These are phyloP conservation scores for Geotrypetes seraphini DNA, from an alignment of 2,797 vertebrate species.

Conservation along the genomic window DNA sequence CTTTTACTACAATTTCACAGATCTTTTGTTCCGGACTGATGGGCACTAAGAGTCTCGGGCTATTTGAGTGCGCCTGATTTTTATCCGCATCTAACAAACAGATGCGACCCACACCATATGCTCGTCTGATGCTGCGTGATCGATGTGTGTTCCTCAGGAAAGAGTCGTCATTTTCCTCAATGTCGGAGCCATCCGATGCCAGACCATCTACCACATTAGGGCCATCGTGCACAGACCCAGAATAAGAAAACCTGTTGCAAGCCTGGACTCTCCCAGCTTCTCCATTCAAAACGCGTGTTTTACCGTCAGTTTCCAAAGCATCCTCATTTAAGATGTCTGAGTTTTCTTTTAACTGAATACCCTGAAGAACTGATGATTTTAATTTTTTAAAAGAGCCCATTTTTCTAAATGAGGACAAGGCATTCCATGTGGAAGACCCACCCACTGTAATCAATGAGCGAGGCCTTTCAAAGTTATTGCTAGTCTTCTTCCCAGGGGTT, in stretches of 20 bases:
- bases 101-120: slow-evolving; percentile 81
- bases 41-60: slow-evolving; percentile 3
- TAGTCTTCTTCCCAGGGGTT: slow-evolving; percentile 52
- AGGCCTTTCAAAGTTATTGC: slow-evolving; percentile 43
- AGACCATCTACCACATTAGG: slow-evolving; percentile 30
- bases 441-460: slow-evolving; percentile 47
- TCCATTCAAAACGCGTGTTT: slow-evolving; percentile 27
- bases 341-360: slow-evolving; percentile 71
- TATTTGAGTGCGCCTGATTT: slow-evolving; percentile 17
- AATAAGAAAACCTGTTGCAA: slow-evolving; percentile 20
- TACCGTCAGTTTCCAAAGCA: background rate
- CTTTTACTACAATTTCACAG: slow-evolving; percentile 35
- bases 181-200: slow-evolving; percentile 60
- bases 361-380: slow-evolving; percentile 83
- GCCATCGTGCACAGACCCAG: slow-evolving; percentile 16
- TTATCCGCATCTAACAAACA: slow-evolving; percentile 57
- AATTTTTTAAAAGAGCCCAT: slow-evolving; percentile 94
- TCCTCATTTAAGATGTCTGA: slow-evolving; percentile 29
- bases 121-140: slow-evolving; percentile 81
- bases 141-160: slow-evolving; percentile 73
- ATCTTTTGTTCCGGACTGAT: slow-evolving; percentile 22
- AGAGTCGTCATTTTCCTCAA: slow-evolving; percentile 50
- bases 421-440: slow-evolving; percentile 65
- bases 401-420: slow-evolving; percentile 73
- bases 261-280: slow-evolving; percentile 6